These are phyloP conservation scores for Hydra vulgaris DNA, from an alignment of 30 jellyfish, hydroid and myxozoan species.

Conservation along the genomic window DNA sequence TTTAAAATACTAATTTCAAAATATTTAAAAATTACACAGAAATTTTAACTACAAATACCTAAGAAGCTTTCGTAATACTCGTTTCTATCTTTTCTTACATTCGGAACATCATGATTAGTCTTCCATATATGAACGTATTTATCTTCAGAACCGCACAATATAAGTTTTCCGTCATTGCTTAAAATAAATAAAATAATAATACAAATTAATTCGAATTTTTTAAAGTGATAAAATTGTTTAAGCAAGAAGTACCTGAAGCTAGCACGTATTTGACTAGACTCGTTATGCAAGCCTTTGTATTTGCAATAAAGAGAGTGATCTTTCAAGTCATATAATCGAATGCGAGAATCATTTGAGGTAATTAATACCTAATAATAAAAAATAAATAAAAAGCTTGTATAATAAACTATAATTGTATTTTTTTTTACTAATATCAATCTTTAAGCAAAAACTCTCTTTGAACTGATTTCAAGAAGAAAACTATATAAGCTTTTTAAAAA, in stretches of 20 bases:
- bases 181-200: not conserved
- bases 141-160: constrained; percentile 74
- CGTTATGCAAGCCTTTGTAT: constrained; percentile 68
- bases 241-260: constrained; percentile 43
- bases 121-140: constrained; percentile 61
- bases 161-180: constrained; percentile 61
- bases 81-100: constrained; percentile 59
- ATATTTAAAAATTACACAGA: not conserved
- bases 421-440: no score
- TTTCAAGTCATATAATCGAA: constrained; percentile 66
- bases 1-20: not conserved
- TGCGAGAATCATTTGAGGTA: constrained; percentile 76
- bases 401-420: no score
- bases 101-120: constrained; percentile 60
- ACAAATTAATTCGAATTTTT: no score
- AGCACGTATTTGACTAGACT: constrained; percentile 65
- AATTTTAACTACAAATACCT: constrained; percentile 29
- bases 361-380: constrained; percentile 38
- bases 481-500: no score
- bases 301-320: constrained; percentile 75
- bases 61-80: constrained; percentile 77
- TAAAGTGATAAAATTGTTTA: no score
- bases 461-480: no score
- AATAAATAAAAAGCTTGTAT: not conserved
- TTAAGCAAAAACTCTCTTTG: no score